Base-by-base conservation (phyloP, 2,113 vertebrate genomes). In the Mandrillus leucophaeus region DNA sequence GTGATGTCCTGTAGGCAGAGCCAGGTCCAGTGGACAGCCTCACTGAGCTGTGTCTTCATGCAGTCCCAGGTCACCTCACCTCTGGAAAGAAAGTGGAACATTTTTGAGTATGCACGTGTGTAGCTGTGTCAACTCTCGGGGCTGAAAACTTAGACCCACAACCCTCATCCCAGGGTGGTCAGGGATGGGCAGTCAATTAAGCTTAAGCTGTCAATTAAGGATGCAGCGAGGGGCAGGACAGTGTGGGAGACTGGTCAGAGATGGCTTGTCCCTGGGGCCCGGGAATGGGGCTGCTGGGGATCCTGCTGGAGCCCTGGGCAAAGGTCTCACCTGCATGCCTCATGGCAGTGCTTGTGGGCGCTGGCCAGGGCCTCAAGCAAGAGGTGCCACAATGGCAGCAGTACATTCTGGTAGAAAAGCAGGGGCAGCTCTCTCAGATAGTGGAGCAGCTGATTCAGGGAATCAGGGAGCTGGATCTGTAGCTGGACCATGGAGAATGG, bases 291-390 rank as follows among this genome's bases (percentile, higher is more conserved):
- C 17, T 10, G 12, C 20, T 23, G 2, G 64, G 50, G 66, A 17
- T 48, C 45, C 83, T 43, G 32, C 6, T 6, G 25, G 38, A 38
- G 75, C 43, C 22, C 73, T 16, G 20, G 17, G 30, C 6, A 0
- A 9, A 52, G 32, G 79, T 61, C 99, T 99, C 98, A 99, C 99
- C 99, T 98, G 99, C 99, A 99, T 32, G 99, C 99, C 16, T 99
- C 98, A 9, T 99, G 98, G 57, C 99, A 99, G 85, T 35, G 98
- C 92, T 98, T 96, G 99, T 99, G 99, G 1, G 96, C 98, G n/a
- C 22, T 90, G 38, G 99, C 98, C 11, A 99, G 97, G 1, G 79
- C 95, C 0, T 98, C 84, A 1, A 98, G 98, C 10, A 98, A 38
- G 23, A 98, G 96, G 5, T 98, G 98, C 97, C 99, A 98, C 0